phyloP scores from a whole-genome alignment of 1,140 invertebrate species.

The Drosophila lacertosa region DNA sequence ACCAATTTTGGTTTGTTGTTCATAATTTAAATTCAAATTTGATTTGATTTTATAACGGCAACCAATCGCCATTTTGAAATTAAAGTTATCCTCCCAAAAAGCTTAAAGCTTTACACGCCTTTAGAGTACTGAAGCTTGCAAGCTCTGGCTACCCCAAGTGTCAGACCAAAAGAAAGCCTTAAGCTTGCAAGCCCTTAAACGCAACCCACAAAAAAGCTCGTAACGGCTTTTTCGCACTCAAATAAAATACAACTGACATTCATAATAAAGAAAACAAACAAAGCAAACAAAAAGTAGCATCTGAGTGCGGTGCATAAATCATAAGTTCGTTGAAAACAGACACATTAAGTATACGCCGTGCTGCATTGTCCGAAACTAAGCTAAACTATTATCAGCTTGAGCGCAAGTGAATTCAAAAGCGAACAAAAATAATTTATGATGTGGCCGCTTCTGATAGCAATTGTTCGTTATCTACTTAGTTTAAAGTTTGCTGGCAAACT shows the following conservation, averaged over 20 bases:
- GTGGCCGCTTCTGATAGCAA: neutral
- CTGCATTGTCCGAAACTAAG: conserved; percentile 16
- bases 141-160: neutral
- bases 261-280: conserved; percentile 1
- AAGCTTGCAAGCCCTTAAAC: conserved; percentile 9
- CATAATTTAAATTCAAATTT: too few species aligned
- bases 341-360: conserved; percentile 57
- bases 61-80: neutral
- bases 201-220: conserved; percentile 21
- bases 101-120: neutral
- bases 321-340: conserved; percentile 18
- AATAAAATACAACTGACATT: conserved; percentile 14
- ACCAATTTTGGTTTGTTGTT: too few species aligned
- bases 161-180: neutral
- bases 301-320: conserved; percentile 49
- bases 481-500: conserved; percentile 13
- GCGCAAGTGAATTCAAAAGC: too few species aligned
- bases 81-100: neutral
- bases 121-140: neutral
- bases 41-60: neutral
- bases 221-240: conserved; percentile 10
- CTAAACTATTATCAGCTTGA: neutral
- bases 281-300: neutral
- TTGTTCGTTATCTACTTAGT: conserved; percentile 19
- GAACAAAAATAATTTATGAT: neutral